Percentiles rank a stretch among this genome's conserved stretches.
These are phyloP conservation scores for Callaeas wilsoni DNA, from an alignment of 2,113 vertebrate genomes.

Conservation along the genomic window DNA sequence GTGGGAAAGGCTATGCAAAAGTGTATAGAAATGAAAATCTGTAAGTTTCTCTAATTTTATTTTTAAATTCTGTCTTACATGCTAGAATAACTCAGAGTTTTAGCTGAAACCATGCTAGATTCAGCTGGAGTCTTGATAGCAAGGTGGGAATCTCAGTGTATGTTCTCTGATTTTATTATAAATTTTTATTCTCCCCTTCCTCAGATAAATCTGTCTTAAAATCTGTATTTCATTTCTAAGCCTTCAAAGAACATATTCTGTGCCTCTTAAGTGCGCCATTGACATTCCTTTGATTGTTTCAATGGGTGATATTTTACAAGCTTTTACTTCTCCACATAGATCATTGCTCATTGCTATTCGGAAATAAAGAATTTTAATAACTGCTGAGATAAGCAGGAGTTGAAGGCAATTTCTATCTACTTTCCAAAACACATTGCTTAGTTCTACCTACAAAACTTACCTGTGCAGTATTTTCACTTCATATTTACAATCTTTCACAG, in stretches of 20 bases:
- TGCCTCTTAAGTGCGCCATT: neutral
- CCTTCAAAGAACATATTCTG: neutral
- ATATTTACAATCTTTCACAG: neutral
- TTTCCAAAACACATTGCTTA: neutral
- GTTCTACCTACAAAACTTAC: neutral
- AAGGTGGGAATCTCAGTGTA: neutral
- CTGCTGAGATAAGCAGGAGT: neutral
- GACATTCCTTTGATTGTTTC: neutral
- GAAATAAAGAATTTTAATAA: neutral
- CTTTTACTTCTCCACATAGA: neutral
- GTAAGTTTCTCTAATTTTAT: neutral
- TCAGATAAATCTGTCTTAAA: neutral
- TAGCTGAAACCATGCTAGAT: neutral
- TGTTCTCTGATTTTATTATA: neutral
- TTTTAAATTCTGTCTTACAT: neutral
- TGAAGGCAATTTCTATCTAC: neutral
- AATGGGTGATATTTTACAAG: neutral
- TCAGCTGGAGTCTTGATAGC: neutral
- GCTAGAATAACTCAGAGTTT: neutral
- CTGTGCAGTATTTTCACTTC: neutral
- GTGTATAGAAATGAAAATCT: neutral
- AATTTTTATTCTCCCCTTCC: neutral
- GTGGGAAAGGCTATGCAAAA: neutral
- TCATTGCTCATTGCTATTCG: neutral
- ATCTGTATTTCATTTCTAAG: neutral